phyloP scores from a whole-genome alignment of 2,888 invertebrate species.

The Conops quadrifasciatus region DNA sequence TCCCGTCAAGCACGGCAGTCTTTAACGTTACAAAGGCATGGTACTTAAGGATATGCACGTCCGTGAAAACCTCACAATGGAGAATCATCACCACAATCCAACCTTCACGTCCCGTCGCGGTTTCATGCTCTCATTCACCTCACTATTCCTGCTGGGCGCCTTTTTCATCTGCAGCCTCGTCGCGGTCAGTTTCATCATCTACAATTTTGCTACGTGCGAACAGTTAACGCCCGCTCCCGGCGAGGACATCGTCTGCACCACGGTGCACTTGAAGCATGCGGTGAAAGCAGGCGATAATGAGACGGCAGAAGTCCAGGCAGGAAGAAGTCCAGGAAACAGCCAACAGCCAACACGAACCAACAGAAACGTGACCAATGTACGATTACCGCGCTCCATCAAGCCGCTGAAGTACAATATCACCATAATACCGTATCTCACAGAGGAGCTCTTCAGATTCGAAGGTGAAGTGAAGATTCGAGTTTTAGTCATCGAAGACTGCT shows the following conservation, averaged over 20 bases:
- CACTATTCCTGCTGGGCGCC: constrained; percentile 71
- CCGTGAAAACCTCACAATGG: constrained; percentile 56
- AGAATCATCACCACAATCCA: constrained; percentile 42
- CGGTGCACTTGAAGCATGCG: constrained; percentile 49
- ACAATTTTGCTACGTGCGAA: constrained; percentile 77
- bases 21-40: constrained; percentile 45
- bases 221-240: constrained; percentile 59
- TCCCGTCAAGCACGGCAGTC: too few relatives aligned
- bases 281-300: constrained; percentile 41
- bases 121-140: constrained; percentile 73
- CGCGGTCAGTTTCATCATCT: constrained; percentile 78
- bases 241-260: constrained; percentile 57
- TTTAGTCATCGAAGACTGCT: constrained; percentile 68
- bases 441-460: constrained; percentile 81
- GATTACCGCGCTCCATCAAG: constrained; percentile 74
- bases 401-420: constrained; percentile 77
- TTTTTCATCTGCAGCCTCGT: constrained; percentile 74
- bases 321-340: constrained; percentile 42
- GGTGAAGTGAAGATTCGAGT: constrained; percentile 75
- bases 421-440: constrained; percentile 76
- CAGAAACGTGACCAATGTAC: constrained; percentile 69
- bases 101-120: constrained; percentile 63
- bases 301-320: constrained; percentile 29
- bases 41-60: constrained; percentile 60
- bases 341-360: constrained; percentile 39